Evolutionary conservation across 2,113 vertebrate species (phyloP), one percentile per base, ranked within the genome.

Genomic region (Python bivittatus): DNA sequence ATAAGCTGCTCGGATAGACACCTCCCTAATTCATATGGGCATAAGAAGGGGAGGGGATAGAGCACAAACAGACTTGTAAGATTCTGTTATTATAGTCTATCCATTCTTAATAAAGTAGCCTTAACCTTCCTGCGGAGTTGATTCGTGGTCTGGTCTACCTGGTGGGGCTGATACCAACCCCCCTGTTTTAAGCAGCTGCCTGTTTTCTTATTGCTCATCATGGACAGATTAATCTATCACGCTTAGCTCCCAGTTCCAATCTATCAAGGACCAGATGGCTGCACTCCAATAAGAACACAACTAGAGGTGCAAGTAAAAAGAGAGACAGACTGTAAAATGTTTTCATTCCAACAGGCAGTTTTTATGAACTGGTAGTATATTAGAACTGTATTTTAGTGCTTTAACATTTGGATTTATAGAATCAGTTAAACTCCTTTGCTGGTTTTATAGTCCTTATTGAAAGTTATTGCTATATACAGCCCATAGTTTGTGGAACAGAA

Each of bases 321-420:
- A 86, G 15, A 38, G 6, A 8, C 33, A 4, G 52, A 38, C 25
- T n/a, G 61, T 79, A 44, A 91, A 91, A 79, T 44, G n/a, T 68
- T 87, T 87, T 72, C 33, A 87, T 91, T 88, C 61, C 52, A 79
- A 44, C 33, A 87, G 48, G 52, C 23, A 44, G 38, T 72, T 86
- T 91, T 91, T 57, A 91, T 22, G 91, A 91, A 64, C 85, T 87
- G 29, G 25, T 44, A 91, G 84, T 87, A 91, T 72, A 54, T 53
- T 20, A 53, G 33, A 72, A 57, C 8, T 15, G 25, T 9, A 88
- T 56, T 91, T 88, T 38, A 88, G 85, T 42, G 53, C 91, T 42
- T 91, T 87, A 87, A 91, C 52, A 79, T 72, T 88, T 72, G 84
- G 52, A 87, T 91, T 86, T 91, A 91, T 44, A 68, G 91, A 56